Percentiles rank a stretch among this genome's conserved stretches.
Conservation (phyloP, 1,140 invertebrate genomes). For the Psix sp. region DNA sequence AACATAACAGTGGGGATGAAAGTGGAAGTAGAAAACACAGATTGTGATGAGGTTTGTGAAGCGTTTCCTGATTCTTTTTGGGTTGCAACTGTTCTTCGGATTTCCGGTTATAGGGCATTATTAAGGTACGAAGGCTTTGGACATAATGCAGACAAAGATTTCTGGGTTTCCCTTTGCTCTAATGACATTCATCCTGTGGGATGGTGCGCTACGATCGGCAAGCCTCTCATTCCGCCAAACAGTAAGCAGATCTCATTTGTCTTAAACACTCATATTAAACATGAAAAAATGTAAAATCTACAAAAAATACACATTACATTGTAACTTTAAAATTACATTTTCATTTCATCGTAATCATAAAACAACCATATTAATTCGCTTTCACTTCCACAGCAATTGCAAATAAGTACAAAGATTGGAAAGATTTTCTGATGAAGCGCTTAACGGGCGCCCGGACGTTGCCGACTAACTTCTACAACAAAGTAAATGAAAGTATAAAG, state of each 20-base stretch:
- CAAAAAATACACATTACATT: too few relatives aligned
- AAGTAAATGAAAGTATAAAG: constrained; percentile 89
- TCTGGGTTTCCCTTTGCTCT: constrained; percentile 96
- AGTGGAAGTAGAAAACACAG: constrained; percentile 95
- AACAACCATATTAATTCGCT: too few relatives aligned
- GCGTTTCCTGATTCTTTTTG: constrained; percentile 91
- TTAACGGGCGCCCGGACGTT: constrained; percentile 94
- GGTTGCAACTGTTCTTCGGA: constrained; percentile 94
- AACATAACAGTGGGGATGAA: constrained; percentile 96
- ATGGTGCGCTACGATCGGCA: constrained; percentile 96
- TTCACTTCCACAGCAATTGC: constrained; percentile 83
- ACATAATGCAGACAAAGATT: constrained; percentile 90
- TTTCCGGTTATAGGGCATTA: constrained; percentile 94
- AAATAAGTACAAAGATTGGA: constrained; percentile 96
- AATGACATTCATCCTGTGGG: constrained; percentile 96
- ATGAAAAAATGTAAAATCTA: too few relatives aligned
- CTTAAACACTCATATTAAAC: too few relatives aligned
- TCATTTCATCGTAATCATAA: too few relatives aligned
- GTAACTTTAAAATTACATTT: too few relatives aligned
- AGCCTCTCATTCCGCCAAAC: constrained; percentile 94
- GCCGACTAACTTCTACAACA: constrained; percentile 93
- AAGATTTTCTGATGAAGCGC: constrained; percentile 93
- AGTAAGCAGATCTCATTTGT: constrained; percentile 79
- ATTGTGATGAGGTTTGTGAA: constrained; percentile 88
- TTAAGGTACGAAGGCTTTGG: constrained; percentile 96